Evolutionary conservation across 2,797 vertebrate species (phyloP).

Genomic region (Epinephelus malabaricus): DNA sequence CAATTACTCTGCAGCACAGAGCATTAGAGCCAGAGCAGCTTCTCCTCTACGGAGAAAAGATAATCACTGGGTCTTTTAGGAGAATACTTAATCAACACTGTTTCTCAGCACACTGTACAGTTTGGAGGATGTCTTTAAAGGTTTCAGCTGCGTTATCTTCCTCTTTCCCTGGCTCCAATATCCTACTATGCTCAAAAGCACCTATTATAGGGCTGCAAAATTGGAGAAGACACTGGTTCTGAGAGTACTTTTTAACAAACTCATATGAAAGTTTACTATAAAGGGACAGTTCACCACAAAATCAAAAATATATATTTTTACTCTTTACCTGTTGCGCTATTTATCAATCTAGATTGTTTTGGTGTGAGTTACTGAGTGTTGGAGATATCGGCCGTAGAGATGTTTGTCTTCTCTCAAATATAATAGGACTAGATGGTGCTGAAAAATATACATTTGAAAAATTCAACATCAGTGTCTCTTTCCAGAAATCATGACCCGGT

Average conservation of each 20-base stretch:
- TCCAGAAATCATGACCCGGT: too few species aligned
- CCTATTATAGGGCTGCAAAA: background rate
- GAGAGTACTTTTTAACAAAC: background rate
- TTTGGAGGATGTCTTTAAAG: slow-evolving; percentile 42
- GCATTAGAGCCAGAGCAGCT: slow-evolving; percentile 60
- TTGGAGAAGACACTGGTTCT: background rate
- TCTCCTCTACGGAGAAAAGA: slow-evolving; percentile 58
- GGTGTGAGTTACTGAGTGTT: too few species aligned
- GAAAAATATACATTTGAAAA: too few species aligned
- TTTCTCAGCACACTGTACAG: slow-evolving; percentile 37
- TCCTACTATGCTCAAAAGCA: background rate
- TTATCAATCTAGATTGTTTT: too few species aligned
- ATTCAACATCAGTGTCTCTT: too few species aligned
- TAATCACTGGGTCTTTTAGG: slow-evolving; percentile 61
- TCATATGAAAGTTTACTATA: slow-evolving; percentile 5
- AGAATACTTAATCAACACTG: slow-evolving; percentile 67
- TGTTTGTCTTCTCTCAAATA: too few species aligned
- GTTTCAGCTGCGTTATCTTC: slow-evolving; percentile 27
- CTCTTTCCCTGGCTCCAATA: slow-evolving; percentile 4
- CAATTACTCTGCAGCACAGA: slow-evolving; percentile 74
- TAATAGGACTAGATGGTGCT: too few species aligned
- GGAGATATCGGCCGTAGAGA: too few species aligned
- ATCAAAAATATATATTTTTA: too few species aligned
- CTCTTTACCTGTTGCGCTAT: too few species aligned
- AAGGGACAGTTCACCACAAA: too few species aligned